A percentile compares a stretch with the other conserved stretches of the same genome.
Evolutionary conservation across 2,113 vertebrate species (phyloP).

Genomic region (Dicaeum eximium): DNA sequence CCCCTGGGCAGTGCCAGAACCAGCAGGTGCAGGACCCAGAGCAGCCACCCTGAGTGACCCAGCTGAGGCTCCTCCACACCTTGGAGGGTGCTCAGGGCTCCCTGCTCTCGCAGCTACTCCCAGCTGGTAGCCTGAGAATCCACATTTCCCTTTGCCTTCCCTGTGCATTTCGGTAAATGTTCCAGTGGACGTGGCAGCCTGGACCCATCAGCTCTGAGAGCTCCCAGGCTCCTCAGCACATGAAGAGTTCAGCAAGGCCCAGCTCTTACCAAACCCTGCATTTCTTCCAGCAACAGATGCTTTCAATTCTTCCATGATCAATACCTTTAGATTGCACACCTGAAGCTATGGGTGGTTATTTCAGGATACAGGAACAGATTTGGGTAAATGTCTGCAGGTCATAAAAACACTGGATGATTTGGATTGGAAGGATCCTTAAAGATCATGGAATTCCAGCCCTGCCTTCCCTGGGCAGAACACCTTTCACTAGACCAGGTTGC

Average conservation of each 20-base stretch:
- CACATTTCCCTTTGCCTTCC: background rate
- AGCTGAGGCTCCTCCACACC: background rate
- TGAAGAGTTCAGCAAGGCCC: background rate
- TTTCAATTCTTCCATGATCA: background rate
- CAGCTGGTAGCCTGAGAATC: background rate
- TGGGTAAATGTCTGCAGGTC: background rate
- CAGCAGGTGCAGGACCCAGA: background rate
- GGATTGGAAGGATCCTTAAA: background rate
- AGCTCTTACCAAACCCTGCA: background rate
- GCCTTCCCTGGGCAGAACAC: background rate
- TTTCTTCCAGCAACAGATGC: background rate
- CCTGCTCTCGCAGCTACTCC: background rate
- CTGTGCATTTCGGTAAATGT: rapidly evolving
- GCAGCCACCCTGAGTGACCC: background rate
- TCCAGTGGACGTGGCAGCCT: rapidly evolving
- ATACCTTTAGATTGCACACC: background rate
- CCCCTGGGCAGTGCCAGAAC: background rate
- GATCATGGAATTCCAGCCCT: background rate
- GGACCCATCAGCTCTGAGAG: background rate
- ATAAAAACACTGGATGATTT: background rate
- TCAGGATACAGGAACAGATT: background rate
- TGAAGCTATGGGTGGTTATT: background rate
- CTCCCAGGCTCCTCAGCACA: background rate
- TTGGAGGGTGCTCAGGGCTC: background rate
- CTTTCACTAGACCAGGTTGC: background rate